These are phyloP conservation scores for Dicyrtomina minuta DNA, from an alignment of 2,888 invertebrate genomes.

Conservation along the genomic window DNA sequence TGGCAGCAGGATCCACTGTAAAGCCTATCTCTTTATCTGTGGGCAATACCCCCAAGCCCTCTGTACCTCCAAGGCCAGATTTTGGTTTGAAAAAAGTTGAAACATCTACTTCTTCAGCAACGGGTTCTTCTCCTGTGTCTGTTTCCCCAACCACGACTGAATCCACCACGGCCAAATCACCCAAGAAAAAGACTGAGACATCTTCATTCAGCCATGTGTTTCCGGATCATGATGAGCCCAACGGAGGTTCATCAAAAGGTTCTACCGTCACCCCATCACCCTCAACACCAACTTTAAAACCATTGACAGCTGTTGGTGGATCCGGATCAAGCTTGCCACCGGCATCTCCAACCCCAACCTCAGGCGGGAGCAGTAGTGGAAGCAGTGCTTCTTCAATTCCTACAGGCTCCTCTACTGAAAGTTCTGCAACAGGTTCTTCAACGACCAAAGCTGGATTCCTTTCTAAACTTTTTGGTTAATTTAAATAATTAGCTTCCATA, in stretches of 20 bases:
- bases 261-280: not conserved
- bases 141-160: not conserved
- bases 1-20: no score
- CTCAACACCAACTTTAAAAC: not conserved
- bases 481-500: not conserved
- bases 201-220: conserved; percentile 17
- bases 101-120: no score
- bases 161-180: no score
- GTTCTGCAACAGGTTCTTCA: no score
- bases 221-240: conserved; percentile 14
- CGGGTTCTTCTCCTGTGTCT: no score
- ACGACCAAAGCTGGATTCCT: conserved; percentile 17
- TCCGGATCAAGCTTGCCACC: not conserved
- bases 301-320: no score
- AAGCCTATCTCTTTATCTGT: no score
- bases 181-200: no score
- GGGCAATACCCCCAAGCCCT: no score
- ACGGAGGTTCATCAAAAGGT: not conserved
- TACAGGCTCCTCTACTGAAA: not conserved
- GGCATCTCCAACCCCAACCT: not conserved
- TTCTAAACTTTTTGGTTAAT: conserved; percentile 12
- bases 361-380: not conserved
- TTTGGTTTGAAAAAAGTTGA: no score
- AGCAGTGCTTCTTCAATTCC: not conserved
- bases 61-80: no score